phyloP scores from a whole-genome alignment of 2,888 invertebrate species.

The Drosophila phalerata region DNA sequence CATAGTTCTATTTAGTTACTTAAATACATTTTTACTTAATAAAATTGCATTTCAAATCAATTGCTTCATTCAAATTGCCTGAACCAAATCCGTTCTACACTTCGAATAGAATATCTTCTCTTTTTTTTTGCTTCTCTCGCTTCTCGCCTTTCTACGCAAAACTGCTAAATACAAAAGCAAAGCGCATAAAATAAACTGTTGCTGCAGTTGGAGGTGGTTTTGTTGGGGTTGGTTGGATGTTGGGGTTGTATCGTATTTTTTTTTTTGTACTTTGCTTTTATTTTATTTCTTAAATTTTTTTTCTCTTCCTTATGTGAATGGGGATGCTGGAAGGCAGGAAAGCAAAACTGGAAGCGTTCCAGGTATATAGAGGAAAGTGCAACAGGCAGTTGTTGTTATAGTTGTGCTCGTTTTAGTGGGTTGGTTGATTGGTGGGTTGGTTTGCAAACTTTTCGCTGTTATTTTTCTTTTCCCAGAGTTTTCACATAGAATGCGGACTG shows the following conservation, averaged over 20 bases:
- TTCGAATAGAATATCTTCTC: not conserved
- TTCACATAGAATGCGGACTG: not conserved
- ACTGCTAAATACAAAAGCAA: conserved; percentile 42
- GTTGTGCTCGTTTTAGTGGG: conserved; percentile 40
- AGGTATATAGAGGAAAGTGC: conserved; percentile 75
- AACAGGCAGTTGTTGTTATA: conserved; percentile 75
- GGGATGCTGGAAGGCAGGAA: conserved; percentile 52
- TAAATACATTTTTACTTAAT: not conserved
- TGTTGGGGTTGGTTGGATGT: conserved; percentile 27
- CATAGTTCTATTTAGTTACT: conserved; percentile 10
- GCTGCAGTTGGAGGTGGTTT: conserved; percentile 35
- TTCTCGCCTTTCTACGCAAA: not conserved
- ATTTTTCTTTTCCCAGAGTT: conserved; percentile 32
- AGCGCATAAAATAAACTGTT: conserved; percentile 63
- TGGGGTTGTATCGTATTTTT: conserved; percentile 43
- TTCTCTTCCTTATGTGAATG: conserved; percentile 23
- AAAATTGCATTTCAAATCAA: conserved; percentile 7
- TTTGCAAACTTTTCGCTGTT: conserved; percentile 48
- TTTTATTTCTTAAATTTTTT: conserved; percentile 66
- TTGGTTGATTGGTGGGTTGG: conserved; percentile 17
- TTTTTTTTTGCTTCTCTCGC: not conserved
- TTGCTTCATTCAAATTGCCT: not conserved
- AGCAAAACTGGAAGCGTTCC: conserved; percentile 52
- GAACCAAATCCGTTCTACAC: not conserved
- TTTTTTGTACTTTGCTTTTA: conserved; percentile 55